These are phyloP conservation scores for Cerceris ruficornis DNA, from an alignment of 2,888 invertebrate genomes.

Conservation along the genomic window DNA sequence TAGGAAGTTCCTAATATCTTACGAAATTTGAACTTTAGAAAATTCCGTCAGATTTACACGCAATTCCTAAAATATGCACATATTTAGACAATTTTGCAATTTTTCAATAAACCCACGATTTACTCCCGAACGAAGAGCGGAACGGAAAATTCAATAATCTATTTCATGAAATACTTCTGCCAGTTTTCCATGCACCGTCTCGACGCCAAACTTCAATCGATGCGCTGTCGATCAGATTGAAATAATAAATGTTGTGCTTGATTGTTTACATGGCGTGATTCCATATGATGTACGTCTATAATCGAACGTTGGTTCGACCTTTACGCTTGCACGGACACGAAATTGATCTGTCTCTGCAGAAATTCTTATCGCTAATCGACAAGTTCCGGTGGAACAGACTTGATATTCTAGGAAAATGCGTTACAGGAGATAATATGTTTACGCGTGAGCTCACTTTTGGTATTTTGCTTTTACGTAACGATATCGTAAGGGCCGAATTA, in stretches of 20 bases:
- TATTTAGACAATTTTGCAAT: no score
- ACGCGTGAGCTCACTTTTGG: no score
- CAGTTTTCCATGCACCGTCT: not conserved
- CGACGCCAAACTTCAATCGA: constrained; percentile 29
- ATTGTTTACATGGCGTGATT: constrained; percentile 39
- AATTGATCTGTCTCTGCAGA: constrained; percentile 5
- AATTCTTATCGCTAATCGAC: constrained; percentile 1
- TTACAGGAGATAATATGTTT: no score
- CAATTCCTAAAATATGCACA: no score
- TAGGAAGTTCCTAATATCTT: no score
- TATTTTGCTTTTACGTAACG: no score
- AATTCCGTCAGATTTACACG: no score
- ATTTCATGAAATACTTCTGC: not conserved
- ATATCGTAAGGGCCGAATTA: no score
- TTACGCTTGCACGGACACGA: constrained; percentile 5
- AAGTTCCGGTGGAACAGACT: not conserved
- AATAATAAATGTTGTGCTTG: constrained; percentile 38
- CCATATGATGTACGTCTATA: constrained; percentile 14
- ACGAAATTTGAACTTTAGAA: no score
- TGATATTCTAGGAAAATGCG: not conserved
- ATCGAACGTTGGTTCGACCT: constrained; percentile 33
- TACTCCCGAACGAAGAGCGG: not conserved
- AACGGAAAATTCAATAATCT: not conserved
- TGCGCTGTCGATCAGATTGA: constrained; percentile 14
- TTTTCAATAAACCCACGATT: not conserved